Percentiles rank a stretch among this genome's conserved stretches.
These are phyloP conservation scores for Propithecus coquereli DNA, from an alignment of 2,113 vertebrate genomes.

Conservation along the genomic window DNA sequence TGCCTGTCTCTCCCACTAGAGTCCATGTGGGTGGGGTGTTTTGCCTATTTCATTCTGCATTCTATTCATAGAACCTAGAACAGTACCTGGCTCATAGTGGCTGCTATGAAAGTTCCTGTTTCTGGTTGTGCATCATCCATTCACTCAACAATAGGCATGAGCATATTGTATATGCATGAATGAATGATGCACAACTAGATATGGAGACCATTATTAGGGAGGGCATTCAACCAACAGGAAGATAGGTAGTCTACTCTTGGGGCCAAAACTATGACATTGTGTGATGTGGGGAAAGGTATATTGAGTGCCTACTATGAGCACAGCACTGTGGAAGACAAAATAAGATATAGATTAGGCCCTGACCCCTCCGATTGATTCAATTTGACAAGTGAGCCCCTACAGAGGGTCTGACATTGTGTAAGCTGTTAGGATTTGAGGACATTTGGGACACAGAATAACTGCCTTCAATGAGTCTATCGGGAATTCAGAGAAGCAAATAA, in stretches of 20 bases:
- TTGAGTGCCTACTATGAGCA: neutral
- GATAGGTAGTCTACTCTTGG: neutral
- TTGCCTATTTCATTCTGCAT: neutral
- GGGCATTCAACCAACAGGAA: neutral
- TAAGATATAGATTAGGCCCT: neutral
- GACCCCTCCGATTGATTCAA: neutral
- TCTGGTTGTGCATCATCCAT: neutral
- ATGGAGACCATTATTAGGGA: neutral
- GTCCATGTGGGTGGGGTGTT: too few relatives aligned
- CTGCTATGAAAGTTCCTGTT: neutral
- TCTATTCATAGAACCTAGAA: neutral
- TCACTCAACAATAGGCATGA: neutral
- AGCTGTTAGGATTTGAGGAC: neutral
- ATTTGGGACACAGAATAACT: neutral
- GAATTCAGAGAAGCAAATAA: neutral
- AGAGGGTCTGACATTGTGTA: neutral
- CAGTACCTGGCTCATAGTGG: neutral
- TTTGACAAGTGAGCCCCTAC: neutral
- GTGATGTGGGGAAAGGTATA: neutral
- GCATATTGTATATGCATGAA: neutral
- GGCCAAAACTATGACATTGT: neutral
- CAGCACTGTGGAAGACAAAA: neutral
- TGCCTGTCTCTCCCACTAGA: neutral
- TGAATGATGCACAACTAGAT: neutral
- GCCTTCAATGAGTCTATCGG: neutral